Conservation (phyloP, 2,113 vertebrate species). For the Beaufortia kweichowensis region DNA sequence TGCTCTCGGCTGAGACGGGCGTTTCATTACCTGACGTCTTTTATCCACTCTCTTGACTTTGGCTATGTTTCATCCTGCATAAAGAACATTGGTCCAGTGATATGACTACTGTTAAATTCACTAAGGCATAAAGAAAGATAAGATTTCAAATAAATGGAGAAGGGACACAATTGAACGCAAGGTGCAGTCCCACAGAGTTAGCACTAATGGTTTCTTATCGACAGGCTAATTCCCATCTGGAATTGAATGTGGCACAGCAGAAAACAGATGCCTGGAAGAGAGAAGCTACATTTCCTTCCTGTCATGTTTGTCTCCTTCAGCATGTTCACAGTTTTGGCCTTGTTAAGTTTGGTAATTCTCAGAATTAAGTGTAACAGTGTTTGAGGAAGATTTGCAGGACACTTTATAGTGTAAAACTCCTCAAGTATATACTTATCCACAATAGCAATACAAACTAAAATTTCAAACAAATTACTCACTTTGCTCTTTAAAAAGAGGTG, state of each 20-base stretch:
- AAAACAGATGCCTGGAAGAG: constrained; percentile 27
- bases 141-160: constrained; percentile 24
- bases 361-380: neutral
- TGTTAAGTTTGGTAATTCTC: neutral
- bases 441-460: too few relatives aligned
- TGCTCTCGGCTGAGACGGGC: neutral
- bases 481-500: too few relatives aligned
- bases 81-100: constrained; percentile 2
- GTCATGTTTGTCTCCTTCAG: neutral
- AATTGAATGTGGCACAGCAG: constrained; percentile 45
- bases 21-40: neutral
- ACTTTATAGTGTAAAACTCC: too few relatives aligned
- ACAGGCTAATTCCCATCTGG: constrained; percentile 45
- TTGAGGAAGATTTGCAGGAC: neutral
- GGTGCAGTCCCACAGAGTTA: constrained; percentile 33
- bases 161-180: constrained; percentile 27
- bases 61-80: neutral
- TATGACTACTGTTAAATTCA: constrained; percentile 23
- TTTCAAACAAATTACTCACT: too few relatives aligned
- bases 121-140: constrained; percentile 25
- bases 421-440: too few relatives aligned
- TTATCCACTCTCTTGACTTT: neutral
- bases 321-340: neutral
- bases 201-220: constrained; percentile 46
- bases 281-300: constrained; percentile 23